Conservation (phyloP, 1,140 invertebrate species). For the Lepidurus apus region DNA sequence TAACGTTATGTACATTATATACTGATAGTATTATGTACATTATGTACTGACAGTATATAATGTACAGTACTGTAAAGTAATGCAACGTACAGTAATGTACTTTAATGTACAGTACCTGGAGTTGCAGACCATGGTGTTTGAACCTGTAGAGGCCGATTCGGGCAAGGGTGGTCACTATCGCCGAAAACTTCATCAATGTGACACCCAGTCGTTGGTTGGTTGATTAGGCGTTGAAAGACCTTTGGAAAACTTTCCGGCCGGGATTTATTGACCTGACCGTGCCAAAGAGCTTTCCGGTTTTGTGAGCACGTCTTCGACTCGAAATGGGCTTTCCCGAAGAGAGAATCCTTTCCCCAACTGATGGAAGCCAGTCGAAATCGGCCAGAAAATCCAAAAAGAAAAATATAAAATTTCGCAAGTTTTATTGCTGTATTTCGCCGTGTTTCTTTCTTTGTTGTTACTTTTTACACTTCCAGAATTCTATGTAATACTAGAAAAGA, state of each 20-base stretch:
- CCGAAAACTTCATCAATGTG: constrained; percentile 12
- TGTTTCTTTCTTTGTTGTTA: not conserved
- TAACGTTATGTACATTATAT: too few relatives aligned
- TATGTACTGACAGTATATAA: too few relatives aligned
- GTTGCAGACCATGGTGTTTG: too few relatives aligned
- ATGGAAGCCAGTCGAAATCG: not conserved
- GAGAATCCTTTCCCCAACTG: not conserved
- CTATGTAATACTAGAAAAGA: not conserved
- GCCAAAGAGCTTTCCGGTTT: constrained; percentile 9
- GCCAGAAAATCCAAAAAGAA: not conserved
- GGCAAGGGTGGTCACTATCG: not conserved
- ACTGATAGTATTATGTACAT: too few relatives aligned
- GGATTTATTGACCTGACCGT: constrained; percentile 18
- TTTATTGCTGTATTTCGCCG: not conserved
- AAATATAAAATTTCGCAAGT: not conserved
- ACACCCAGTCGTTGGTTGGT: not conserved
- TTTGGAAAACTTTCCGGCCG: not conserved
- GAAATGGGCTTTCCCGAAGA: constrained; percentile 17
- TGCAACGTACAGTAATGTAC: too few relatives aligned
- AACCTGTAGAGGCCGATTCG: not conserved
- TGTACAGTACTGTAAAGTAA: too few relatives aligned
- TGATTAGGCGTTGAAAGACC: constrained; percentile 21
- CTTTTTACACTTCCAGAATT: not conserved
- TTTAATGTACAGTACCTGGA: too few relatives aligned
- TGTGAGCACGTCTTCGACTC: not conserved